phyloP scores from a whole-genome alignment of 2,797 vertebrate genomes.

The Silurus aristotelis region DNA sequence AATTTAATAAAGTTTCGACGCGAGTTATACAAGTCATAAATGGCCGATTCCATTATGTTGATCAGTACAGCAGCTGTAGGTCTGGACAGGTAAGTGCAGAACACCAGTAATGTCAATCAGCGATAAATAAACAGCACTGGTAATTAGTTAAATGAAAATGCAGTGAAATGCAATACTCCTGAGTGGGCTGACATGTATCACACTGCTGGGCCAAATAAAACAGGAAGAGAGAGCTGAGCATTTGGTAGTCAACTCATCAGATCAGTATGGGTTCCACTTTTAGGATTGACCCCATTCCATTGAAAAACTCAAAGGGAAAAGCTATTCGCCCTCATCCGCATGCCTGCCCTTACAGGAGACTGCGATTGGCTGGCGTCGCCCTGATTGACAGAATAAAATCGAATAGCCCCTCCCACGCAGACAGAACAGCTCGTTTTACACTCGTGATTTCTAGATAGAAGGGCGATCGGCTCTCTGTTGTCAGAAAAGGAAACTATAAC shows the following conservation, averaged over 20 bases:
- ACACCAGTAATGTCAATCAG: neutral
- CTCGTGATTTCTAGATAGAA: neutral
- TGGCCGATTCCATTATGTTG: too few relatives aligned
- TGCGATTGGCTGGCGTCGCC: neutral
- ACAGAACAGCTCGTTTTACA: neutral
- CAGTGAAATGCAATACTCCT: neutral
- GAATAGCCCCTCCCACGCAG: neutral
- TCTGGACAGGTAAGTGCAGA: neutral
- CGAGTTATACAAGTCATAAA: neutral
- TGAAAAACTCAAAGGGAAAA: neutral
- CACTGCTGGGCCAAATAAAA: neutral
- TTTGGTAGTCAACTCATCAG: neutral
- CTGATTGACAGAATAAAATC: neutral
- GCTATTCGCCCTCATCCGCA: neutral
- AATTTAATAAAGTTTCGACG: neutral
- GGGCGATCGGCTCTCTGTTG: neutral
- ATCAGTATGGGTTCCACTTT: neutral
- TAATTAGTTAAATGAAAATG: neutral
- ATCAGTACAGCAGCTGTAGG: too few relatives aligned
- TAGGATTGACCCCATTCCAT: neutral
- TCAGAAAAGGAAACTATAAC: neutral
- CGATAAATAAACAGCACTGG: neutral
- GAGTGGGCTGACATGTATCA: neutral
- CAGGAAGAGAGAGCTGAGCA: neutral
- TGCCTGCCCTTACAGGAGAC: neutral